A percentile compares a stretch with the other conserved stretches of the same genome.
These are phyloP conservation scores for Microplitis manilae DNA, from an alignment of 2,888 invertebrate species.

Conservation along the genomic window DNA sequence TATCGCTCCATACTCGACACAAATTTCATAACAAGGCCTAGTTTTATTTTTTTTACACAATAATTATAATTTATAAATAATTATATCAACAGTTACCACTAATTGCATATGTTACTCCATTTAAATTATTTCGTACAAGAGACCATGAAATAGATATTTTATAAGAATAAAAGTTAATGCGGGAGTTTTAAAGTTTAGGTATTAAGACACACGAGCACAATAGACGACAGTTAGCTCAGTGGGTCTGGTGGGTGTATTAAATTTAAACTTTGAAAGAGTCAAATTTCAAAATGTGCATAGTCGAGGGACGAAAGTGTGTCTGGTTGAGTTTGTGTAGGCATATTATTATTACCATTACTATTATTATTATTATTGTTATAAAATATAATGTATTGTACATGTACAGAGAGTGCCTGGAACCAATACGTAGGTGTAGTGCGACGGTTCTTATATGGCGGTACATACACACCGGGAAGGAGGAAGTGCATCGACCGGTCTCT, in stretches of 20 bases:
- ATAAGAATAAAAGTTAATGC: neutral
- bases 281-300: conserved; percentile 12
- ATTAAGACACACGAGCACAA: neutral
- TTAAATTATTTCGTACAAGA: neutral
- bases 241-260: conserved; percentile 24
- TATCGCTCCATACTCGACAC: neutral
- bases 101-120: neutral
- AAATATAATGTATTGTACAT: neutral
- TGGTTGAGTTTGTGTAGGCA: neutral
- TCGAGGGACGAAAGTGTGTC: conserved; percentile 1
- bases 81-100: too few species aligned
- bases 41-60: too few species aligned
- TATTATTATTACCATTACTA: neutral
- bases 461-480: conserved; percentile 32
- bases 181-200: neutral
- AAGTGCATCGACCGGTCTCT: conserved; percentile 43
- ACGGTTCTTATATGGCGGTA: conserved; percentile 37
- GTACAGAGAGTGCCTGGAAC: conserved; percentile 7
- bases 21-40: neutral
- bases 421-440: conserved; percentile 35
- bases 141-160: neutral
- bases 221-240: neutral
- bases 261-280: conserved; percentile 13
- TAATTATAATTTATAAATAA: too few species aligned
- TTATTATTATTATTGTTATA: neutral